Percentiles rank a stretch among this genome's conserved stretches.
phyloP scores from a whole-genome alignment of 2,797 vertebrate species.

The Podarcis lilfordi region DNA sequence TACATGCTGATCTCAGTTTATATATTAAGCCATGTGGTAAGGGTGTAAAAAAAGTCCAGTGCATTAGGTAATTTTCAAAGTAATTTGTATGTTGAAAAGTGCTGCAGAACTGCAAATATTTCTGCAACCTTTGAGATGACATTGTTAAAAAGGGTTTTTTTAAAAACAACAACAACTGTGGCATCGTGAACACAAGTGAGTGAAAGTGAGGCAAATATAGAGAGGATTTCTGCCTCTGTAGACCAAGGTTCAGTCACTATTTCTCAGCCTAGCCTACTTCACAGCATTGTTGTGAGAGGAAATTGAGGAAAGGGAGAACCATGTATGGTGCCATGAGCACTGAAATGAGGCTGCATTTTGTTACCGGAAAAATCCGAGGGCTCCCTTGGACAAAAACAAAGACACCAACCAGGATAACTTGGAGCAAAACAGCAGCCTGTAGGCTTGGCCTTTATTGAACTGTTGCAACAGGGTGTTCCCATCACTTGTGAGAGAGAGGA shows the following conservation, averaged over 20 bases:
- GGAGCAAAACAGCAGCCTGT: too few relatives aligned
- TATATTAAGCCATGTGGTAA: not conserved
- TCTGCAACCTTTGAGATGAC: not conserved
- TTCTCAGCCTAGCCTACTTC: not conserved
- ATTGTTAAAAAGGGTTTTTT: not conserved
- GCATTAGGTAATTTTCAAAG: not conserved
- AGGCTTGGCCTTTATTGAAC: too few relatives aligned
- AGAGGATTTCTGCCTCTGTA: not conserved
- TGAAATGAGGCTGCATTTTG: too few relatives aligned
- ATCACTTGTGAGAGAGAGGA: too few relatives aligned
- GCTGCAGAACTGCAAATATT: not conserved
- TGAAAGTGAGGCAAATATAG: not conserved
- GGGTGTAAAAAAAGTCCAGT: not conserved
- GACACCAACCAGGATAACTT: too few relatives aligned
- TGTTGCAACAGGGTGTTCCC: too few relatives aligned
- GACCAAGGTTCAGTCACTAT: too few relatives aligned
- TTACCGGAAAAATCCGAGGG: too few relatives aligned
- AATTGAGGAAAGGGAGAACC: too few relatives aligned
- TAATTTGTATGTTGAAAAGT: not conserved
- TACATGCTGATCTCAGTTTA: not conserved
- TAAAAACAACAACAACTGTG: too few relatives aligned
- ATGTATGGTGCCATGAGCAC: not conserved
- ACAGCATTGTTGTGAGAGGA: not conserved
- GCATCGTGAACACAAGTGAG: not conserved
- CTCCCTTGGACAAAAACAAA: too few relatives aligned